phyloP scores from a whole-genome alignment of 2,888 invertebrate species.

The Athalia circularis region DNA sequence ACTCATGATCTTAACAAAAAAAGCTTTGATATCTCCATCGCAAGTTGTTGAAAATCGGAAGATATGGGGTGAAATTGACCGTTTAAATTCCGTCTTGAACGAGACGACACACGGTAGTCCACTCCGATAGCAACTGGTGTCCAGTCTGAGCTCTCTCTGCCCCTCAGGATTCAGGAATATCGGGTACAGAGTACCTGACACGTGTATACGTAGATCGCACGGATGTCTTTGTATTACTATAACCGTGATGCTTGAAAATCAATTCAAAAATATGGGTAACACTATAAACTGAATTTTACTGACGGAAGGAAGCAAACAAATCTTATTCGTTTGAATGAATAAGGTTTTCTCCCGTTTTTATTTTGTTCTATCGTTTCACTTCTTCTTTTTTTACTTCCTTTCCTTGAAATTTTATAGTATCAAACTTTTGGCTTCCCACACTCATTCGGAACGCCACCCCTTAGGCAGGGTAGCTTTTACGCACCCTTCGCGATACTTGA shows the following conservation, averaged over 20 bases:
- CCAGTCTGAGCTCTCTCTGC: slow-evolving; percentile 37
- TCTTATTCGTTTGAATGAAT: neutral
- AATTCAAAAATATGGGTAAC: too few relatives aligned
- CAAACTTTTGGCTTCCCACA: slow-evolving; percentile 29
- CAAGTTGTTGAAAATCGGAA: neutral
- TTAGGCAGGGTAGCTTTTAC: slow-evolving; percentile 6
- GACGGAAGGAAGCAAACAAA: neutral
- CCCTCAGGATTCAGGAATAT: slow-evolving; percentile 26
- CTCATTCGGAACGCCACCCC: neutral
- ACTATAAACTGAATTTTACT: neutral
- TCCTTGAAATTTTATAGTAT: neutral
- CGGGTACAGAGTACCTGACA: slow-evolving; percentile 9
- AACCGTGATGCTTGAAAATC: too few relatives aligned
- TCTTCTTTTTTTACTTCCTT: neutral
- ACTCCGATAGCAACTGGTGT: slow-evolving; percentile 40
- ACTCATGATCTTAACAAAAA: neutral
- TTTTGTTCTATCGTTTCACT: too few relatives aligned
- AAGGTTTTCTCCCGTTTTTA: neutral
- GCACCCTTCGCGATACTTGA: slow-evolving; percentile 19
- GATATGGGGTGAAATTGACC: neutral
- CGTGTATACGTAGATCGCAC: neutral
- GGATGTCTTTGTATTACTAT: too few relatives aligned
- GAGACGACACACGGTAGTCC: slow-evolving; percentile 21
- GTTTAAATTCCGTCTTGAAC: neutral
- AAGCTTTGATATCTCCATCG: neutral